Conservation (phyloP, 2,113 vertebrate genomes). For the Labeo rohita region DNA sequence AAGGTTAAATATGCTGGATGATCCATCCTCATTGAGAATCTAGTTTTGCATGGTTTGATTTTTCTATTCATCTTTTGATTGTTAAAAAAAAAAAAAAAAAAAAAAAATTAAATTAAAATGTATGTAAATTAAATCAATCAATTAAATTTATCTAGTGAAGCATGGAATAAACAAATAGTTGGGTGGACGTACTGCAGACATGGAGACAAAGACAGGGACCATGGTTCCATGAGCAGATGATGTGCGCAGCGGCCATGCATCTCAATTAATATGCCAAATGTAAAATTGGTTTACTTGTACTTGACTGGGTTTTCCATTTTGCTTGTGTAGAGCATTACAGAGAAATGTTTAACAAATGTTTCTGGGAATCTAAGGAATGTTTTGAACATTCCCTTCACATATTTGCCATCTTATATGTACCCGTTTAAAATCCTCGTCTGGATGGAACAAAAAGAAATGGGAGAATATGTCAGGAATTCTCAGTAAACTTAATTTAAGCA, state of each 20-base stretch:
- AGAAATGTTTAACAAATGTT: constrained; percentile 16
- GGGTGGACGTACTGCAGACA: constrained; percentile 38
- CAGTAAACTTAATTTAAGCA: not conserved
- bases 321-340: constrained; percentile 8
- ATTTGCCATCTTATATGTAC: not conserved
- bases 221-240: constrained; percentile 33
- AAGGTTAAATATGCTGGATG: not conserved
- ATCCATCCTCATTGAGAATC: not conserved
- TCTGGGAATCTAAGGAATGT: not conserved
- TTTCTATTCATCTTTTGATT: not conserved
- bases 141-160: constrained; percentile 59
- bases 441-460: not conserved
- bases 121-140: constrained; percentile 53
- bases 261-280: constrained; percentile 27
- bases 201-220: constrained; percentile 34
- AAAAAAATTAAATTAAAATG: too few relatives aligned
- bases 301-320: constrained; percentile 37
- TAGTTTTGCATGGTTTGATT: not conserved
- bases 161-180: constrained; percentile 44
- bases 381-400: not conserved
- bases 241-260: constrained; percentile 12
- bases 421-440: not conserved
- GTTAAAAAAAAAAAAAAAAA: not conserved
- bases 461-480: not conserved
- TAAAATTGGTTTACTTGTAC: constrained; percentile 11